phyloP scores from a whole-genome alignment of 2,797 vertebrate species.

The Acrocephalus scirpaceus region DNA sequence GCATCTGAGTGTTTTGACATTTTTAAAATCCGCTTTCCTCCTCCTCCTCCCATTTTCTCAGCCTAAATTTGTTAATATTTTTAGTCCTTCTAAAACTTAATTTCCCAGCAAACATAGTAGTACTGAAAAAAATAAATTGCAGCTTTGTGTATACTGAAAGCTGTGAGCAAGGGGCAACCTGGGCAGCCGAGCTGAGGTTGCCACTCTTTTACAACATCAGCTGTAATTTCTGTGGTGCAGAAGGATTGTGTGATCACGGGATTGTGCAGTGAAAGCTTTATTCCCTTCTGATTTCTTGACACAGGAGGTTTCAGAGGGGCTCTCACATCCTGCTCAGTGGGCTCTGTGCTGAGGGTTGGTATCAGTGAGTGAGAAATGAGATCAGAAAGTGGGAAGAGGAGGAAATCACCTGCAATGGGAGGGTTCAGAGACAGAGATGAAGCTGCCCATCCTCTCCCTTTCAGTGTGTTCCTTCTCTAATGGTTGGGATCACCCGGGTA shows the following conservation, averaged over 20 bases:
- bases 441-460: neutral
- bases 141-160: neutral
- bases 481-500: neutral
- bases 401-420: neutral
- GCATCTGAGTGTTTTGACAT: constrained; percentile 69
- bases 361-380: neutral
- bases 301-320: neutral
- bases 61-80: constrained; percentile 53
- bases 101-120: neutral
- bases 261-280: neutral
- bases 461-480: neutral
- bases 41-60: constrained; percentile 8
- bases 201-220: neutral
- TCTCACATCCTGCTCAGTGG: rapidly evolving
- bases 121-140: neutral
- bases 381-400: neutral
- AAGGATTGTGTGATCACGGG: neutral
- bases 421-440: neutral
- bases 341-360: neutral
- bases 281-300: neutral
- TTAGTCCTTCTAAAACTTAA: constrained; percentile 22
- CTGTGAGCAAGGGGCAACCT: neutral
- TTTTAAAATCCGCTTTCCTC: constrained; percentile 36
- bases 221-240: neutral
- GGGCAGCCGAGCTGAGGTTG: neutral